These are phyloP conservation scores for Montipora cactus DNA, from an alignment of 64 coral and sea anemone species.

Conservation along the genomic window DNA sequence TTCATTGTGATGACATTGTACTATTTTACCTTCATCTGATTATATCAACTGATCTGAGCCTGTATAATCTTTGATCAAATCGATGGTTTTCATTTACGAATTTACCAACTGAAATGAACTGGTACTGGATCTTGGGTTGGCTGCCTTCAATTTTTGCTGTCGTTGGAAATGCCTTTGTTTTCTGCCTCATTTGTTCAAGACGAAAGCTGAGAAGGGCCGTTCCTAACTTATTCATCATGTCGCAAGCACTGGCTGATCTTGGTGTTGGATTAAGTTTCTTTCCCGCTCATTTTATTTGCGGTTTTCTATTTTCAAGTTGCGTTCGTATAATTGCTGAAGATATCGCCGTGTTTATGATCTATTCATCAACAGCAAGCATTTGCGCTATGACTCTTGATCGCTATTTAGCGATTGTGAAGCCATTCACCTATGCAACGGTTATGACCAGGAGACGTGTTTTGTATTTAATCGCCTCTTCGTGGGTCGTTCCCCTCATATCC, in stretches of 20 bases:
- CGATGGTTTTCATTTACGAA: not conserved
- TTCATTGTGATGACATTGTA: no score
- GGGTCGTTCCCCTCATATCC: not conserved
- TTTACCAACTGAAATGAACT: not conserved
- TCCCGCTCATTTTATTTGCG: not conserved
- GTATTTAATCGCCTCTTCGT: conserved; percentile 1
- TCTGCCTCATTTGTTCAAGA: conserved; percentile 21
- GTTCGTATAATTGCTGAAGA: not conserved
- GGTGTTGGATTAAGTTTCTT: conserved; percentile 29
- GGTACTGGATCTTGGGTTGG: conserved; percentile 53
- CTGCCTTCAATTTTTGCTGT: conserved; percentile 13
- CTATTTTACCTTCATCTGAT: no score
- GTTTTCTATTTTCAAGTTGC: not conserved
- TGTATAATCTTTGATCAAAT: no score
- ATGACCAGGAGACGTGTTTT: conserved; percentile 12
- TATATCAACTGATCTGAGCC: no score
- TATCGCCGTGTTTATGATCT: conserved; percentile 33
- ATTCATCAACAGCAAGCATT: not conserved
- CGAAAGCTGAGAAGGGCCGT: not conserved
- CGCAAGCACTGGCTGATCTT: conserved; percentile 11
- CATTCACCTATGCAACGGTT: conserved; percentile 8
- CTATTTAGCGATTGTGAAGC: conserved; percentile 31
- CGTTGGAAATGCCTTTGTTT: conserved; percentile 4
- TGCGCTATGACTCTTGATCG: conserved; percentile 28
- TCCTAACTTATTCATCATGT: conserved; percentile 20